Conservation (phyloP, 2,888 invertebrate genomes). For the Diarsia brunnea region DNA sequence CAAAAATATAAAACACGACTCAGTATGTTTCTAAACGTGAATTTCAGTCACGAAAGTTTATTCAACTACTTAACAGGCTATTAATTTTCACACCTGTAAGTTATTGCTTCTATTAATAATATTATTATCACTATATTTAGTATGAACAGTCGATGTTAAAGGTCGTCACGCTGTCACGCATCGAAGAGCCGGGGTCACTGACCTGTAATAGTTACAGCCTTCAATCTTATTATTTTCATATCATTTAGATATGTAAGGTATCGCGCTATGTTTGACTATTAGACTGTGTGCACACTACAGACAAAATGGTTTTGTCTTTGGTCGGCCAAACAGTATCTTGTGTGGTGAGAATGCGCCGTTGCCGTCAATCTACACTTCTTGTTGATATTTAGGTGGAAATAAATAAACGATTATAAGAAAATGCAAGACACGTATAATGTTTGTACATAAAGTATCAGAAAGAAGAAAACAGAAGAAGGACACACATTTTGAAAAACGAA, state of each 20-base stretch:
- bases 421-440: too few species aligned
- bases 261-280: not conserved
- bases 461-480: too few species aligned
- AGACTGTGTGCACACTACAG: not conserved
- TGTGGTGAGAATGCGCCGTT: not conserved
- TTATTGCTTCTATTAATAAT: constrained; percentile 10
- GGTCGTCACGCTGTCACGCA: constrained; percentile 12
- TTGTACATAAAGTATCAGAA: too few species aligned
- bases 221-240: constrained; percentile 9
- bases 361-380: too few species aligned
- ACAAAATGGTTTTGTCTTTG: not conserved
- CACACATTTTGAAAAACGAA: too few species aligned
- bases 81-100: not conserved
- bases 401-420: too few species aligned
- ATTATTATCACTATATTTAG: constrained; percentile 1
- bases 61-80: not conserved
- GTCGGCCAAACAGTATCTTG: not conserved
- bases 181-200: constrained; percentile 10
- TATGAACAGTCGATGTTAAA: not conserved
- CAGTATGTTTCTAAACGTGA: not conserved
- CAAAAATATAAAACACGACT: too few species aligned
- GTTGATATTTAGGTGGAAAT: too few species aligned
- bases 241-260: constrained; percentile 6
- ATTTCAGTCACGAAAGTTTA: constrained; percentile 5
- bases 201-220: constrained; percentile 24